Base-by-base conservation (phyloP, 2,113 vertebrate species). In the Oceanites oceanicus region DNA sequence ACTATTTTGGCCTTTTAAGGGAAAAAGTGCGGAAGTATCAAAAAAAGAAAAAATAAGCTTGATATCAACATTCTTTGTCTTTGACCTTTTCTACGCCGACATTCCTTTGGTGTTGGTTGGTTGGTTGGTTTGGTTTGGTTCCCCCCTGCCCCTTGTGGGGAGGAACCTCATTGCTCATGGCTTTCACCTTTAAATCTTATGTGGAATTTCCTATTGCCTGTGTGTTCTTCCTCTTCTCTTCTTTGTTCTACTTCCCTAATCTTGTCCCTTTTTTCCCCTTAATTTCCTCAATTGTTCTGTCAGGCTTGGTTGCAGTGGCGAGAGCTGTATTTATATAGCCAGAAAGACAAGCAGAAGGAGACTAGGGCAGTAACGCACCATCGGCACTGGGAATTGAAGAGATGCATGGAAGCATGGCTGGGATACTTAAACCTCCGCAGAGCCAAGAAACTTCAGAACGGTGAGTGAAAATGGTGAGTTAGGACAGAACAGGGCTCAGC, bases 221-320 rank as follows among this genome's bases (percentile, higher is more conserved):
- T 36, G 6, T 81, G 58, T 77, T 78, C 36, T 88, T 86, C 21
- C 21, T 52, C 50, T 42, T 55, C 29, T 83, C 13, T 42, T 52
- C 75, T 75, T 92, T 65, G 17, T 25, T 58, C 10, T 92, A 1
- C 11, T 78, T 82, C 30, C 13, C 18, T 84, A 27, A 75, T 68
- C 34, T 78, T 87, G 32, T 77, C 34, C 14, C 1, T 0, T 55
- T 67, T 79, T 13, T 11, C 10, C 19, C 10, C 42, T 55, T 20
- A 9, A 42, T 77, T 42, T 76, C 53, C 68, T 52, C 5, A 58
- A 78, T 73, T 94, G 52, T 30, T 47, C 55, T 86, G 65, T 67
- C 88, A 99, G 99, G 97, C 97, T 40, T 99, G 98, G 99, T 71
- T 97, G 77, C 97, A 78, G 61, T 99, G 99, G 99, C 98, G 63